A percentile compares a stretch with the other conserved stretches of the same genome.
phyloP scores from a whole-genome alignment of 1,140 invertebrate genomes.

The Drosophila lowei region DNA sequence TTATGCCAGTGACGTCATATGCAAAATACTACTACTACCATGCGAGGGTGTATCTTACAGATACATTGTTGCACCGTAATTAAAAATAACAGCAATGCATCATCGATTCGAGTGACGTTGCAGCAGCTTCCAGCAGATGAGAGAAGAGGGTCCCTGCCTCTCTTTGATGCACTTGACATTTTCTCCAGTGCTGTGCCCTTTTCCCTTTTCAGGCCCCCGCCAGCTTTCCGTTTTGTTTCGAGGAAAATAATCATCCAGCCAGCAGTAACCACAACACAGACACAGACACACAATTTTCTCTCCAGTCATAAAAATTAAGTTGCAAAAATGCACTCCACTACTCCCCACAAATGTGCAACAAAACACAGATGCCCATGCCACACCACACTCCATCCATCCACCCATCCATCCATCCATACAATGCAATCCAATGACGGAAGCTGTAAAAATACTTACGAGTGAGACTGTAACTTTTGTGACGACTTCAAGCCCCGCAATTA shows the following conservation, averaged over 20 bases:
- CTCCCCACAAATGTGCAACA: conserved; percentile 34
- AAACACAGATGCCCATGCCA: conserved; percentile 39
- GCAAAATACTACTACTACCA: conserved; percentile 42
- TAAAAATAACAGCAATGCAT: conserved; percentile 79
- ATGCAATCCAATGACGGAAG: conserved; percentile 55
- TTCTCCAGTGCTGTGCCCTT: conserved; percentile 68
- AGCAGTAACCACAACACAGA: conserved; percentile 55
- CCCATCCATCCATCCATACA: conserved; percentile 5
- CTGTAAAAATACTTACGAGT: conserved; percentile 56
- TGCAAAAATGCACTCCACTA: conserved; percentile 52
- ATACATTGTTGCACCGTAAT: conserved; percentile 66
- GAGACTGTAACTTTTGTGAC: conserved; percentile 55
- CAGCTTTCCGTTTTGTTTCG: conserved; percentile 57
- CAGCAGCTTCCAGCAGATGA: conserved; percentile 12
- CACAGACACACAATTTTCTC: conserved; percentile 30
- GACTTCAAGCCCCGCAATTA: conserved; percentile 70
- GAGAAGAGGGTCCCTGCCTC: too few relatives aligned
- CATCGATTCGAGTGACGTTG: conserved; percentile 69
- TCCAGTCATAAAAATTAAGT: conserved; percentile 72
- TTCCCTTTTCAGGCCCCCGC: conserved; percentile 50
- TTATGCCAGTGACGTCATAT: conserved; percentile 67
- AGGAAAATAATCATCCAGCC: conserved; percentile 55
- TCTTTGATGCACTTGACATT: conserved; percentile 69
- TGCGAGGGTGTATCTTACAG: conserved; percentile 46
- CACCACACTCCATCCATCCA: too few relatives aligned